A percentile compares a stretch with the other conserved stretches of the same genome.
These are phyloP conservation scores for Heptranchias perlo DNA, from an alignment of 2,113 vertebrate species.

Conservation along the genomic window DNA sequence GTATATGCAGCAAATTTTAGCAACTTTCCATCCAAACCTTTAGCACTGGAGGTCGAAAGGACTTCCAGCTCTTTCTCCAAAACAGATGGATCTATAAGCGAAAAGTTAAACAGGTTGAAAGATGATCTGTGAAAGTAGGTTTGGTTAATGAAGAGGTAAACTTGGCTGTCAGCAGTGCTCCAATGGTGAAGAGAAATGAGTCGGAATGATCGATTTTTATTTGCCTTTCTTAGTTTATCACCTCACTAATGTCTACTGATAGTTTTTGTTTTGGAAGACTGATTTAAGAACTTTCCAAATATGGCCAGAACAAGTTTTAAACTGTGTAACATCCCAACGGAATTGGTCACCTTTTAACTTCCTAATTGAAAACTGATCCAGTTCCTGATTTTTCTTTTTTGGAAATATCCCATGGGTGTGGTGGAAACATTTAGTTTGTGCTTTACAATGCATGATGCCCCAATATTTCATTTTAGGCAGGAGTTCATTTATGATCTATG, in stretches of 20 bases:
- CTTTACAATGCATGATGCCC: neutral
- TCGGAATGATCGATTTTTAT: neutral
- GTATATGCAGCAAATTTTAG: neutral
- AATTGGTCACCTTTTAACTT: neutral
- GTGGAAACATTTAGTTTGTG: neutral
- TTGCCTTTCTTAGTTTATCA: neutral
- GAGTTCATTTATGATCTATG: neutral
- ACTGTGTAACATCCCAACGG: neutral
- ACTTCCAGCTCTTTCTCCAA: neutral
- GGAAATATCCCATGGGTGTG: neutral
- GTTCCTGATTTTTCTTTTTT: neutral
- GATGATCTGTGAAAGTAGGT: neutral
- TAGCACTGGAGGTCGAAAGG: neutral
- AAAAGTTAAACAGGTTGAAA: conserved; percentile 9
- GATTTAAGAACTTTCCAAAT: neutral
- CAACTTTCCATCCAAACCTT: neutral
- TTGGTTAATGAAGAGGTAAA: neutral
- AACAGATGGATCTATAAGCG: neutral
- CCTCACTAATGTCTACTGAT: neutral
- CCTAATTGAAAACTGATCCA: conserved; percentile 12
- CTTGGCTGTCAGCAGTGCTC: neutral
- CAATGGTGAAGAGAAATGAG: neutral
- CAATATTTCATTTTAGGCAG: neutral
- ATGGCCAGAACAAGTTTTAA: neutral
- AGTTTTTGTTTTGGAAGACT: neutral